Conservation (phyloP, 2,888 invertebrate genomes). For the Tholera decimalis region DNA sequence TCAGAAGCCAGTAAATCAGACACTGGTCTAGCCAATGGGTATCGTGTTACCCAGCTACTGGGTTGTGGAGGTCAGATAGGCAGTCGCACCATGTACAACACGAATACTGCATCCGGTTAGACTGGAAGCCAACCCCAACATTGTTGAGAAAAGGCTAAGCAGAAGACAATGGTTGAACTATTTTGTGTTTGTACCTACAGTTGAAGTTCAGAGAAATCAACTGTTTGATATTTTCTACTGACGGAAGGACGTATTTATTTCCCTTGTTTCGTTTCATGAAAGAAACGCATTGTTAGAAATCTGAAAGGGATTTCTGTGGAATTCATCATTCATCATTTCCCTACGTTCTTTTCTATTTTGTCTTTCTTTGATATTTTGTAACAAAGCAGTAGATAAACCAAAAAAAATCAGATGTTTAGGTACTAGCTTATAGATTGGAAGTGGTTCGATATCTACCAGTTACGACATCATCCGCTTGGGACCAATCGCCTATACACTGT, state of each 20-base stretch:
- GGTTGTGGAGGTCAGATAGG: no score
- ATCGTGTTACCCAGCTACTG: no score
- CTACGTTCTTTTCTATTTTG: constrained; percentile 10
- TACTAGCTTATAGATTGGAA: not conserved
- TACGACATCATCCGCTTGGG: constrained; percentile 1
- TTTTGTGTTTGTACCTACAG: no score
- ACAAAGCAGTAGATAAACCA: not conserved
- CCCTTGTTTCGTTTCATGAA: constrained; percentile 12
- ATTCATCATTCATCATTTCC: no score
- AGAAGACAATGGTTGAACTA: no score
- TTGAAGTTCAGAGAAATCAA: not conserved
- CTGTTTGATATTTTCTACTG: constrained; percentile 13
- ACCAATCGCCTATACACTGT: not conserved
- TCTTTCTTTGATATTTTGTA: not conserved
- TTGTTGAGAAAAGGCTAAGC: no score
- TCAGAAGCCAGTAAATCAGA: no score
- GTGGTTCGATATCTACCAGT: not conserved
- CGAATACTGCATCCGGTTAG: no score
- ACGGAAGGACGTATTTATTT: constrained; percentile 19
- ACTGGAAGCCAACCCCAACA: no score
- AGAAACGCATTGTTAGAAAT: constrained; percentile 18
- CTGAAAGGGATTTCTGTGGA: constrained; percentile 11
- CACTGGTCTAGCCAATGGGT: no score
- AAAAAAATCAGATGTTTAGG: not conserved
- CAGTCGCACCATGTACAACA: no score